Evolutionary conservation across 2,888 invertebrate species (phyloP).

Genomic region (Dasysyrphus tricinctus): DNA sequence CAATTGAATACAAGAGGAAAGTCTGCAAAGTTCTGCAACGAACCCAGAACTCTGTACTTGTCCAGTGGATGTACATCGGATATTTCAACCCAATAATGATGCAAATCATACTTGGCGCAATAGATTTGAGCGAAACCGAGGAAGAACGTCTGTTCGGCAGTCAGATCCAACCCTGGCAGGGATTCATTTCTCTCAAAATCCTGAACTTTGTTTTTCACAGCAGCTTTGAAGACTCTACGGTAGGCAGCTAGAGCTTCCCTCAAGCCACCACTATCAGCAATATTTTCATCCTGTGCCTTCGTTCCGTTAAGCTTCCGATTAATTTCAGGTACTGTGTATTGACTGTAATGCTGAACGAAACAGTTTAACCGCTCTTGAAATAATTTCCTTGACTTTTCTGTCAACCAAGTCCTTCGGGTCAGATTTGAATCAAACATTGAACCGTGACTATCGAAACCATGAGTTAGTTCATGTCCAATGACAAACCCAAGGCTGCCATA

Average conservation of each 20-base stretch:
- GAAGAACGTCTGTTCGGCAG: conserved; percentile 81
- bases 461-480: conserved; percentile 81
- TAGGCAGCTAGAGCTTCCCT: conserved; percentile 79
- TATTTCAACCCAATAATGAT: conserved; percentile 80
- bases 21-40: conserved; percentile 80
- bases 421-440: conserved; percentile 78
- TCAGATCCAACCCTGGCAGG: conserved; percentile 80
- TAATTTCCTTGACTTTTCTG: conserved; percentile 77
- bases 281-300: conserved; percentile 80
- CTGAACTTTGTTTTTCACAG: not conserved
- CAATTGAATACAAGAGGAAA: conserved; percentile 79
- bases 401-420: conserved; percentile 79
- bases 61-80: conserved; percentile 79
- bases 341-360: conserved; percentile 79
- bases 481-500: conserved; percentile 81
- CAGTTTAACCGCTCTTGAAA: conserved; percentile 79
- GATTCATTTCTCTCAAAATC: not conserved
- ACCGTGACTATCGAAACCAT: conserved; percentile 80
- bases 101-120: conserved; percentile 80
- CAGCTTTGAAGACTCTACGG: conserved; percentile 45
- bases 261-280: conserved; percentile 81
- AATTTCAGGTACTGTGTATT: conserved; percentile 80
- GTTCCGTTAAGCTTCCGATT: conserved; percentile 80
- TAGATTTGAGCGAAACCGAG: conserved; percentile 81
- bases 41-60: conserved; percentile 80